A percentile compares a stretch with the other conserved stretches of the same genome.
Evolutionary conservation across 92 coral and sea anemone species (phyloP).

Genomic region (Parazoanthus darwini): DNA sequence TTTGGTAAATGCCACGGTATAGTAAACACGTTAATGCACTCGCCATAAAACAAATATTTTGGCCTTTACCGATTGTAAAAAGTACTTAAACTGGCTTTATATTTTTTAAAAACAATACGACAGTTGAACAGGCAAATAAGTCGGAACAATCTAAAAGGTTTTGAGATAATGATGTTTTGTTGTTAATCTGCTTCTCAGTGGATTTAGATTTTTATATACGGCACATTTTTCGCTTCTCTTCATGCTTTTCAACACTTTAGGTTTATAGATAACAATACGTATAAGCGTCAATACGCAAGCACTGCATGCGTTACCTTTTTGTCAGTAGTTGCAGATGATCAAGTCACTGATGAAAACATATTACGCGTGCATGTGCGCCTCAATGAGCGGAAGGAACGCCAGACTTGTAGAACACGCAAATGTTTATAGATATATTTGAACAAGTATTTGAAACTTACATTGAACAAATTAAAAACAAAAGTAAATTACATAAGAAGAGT

Average conservation of each 20-base stretch:
- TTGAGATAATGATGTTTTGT: not conserved
- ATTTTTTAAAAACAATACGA: not conserved
- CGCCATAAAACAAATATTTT: not conserved
- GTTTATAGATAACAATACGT: not conserved
- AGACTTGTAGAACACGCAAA: not conserved
- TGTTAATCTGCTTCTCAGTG: not conserved
- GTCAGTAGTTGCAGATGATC: not conserved
- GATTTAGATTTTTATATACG: not conserved
- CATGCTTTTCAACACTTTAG: not conserved
- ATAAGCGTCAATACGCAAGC: not conserved
- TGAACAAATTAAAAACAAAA: not conserved
- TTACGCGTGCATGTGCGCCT: not conserved
- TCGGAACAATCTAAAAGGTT: not conserved
- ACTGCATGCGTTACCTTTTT: not conserved
- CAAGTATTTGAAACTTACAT: not conserved
- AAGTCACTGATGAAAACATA: not conserved
- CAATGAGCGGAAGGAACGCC: not conserved
- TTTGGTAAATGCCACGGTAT: not conserved
- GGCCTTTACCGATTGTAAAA: not conserved
- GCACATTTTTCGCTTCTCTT: not conserved
- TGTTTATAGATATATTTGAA: not conserved
- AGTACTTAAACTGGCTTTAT: not conserved
- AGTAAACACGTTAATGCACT: not conserved
- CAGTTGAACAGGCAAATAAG: not conserved
- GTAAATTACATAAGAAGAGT: not conserved